Base-by-base conservation (phyloP, 2,888 invertebrate species). In the Nemoura dubitans region DNA sequence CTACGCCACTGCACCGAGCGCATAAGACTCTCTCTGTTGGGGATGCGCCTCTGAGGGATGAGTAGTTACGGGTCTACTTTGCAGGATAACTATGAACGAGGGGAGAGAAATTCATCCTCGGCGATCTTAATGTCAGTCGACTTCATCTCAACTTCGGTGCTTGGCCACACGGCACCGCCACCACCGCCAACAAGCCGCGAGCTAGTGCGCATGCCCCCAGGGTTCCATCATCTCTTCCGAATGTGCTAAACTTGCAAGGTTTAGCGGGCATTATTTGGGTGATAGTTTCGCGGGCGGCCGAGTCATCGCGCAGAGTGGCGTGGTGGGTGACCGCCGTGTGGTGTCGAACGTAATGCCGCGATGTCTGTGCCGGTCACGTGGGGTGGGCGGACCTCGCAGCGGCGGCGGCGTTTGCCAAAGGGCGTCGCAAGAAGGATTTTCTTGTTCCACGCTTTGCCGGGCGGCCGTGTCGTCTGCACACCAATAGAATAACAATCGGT, bases 401-500 rank as follows among this genome's bases (percentile, higher is more conserved):
- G n/a, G n/a, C n/a, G n/a, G n/a, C n/a, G 28, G 80, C 80, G 80
- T 7, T 27, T 27, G 80, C 5, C 5, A 80, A 80, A 27, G 29
- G 29, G 3, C 30, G 30, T 0, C n/a, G 29, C 28, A 81, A 81
- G 81, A 81, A 81, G 81, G 81, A 81, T 81, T 81, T 81, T 30
- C 28, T 81, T 81, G 81, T 81, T 81, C 81, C 81, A 30, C 30
- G 21, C 28, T 0, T 7, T 30, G 29, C 81, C 3, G 36, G 36
- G 36, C 36, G 36, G 36, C 3, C n/a, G 36, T 6, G 36, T 36
- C 36, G 36, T 36, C 36, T n/a, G n/a, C n/a, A 36, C 36, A 36
- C 36, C 81, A 30, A 30, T 81, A 81, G 81, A 81, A 81, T 81
- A 81, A 81, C 81, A 81, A 81, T 81, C 59, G 59, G 10, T 14